Evolutionary conservation across 1,140 invertebrate species (phyloP), one percentile per base, ranked within the genome.

Genomic region (Papilio glaucus): DNA sequence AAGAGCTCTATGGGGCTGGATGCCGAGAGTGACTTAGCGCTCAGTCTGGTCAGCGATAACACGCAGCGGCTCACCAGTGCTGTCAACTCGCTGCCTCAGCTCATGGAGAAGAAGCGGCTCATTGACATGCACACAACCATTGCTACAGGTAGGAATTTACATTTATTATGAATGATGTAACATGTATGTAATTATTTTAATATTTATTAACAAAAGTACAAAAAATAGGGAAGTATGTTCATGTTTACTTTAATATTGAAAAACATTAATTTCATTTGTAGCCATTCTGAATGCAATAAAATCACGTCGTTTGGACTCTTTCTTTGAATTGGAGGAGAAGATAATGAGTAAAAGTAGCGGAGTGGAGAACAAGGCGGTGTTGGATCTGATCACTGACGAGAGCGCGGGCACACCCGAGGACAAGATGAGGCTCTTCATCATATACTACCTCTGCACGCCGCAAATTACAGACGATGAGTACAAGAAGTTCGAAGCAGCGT

Each of bases 91-190:
- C 94, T 99, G 76, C 99, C 99, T 13, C 98, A 99, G 89, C 94
- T 99, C 4, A 94, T 99, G 83, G 98, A 99, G 93, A 99, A 98
- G 94, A 99, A 99, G 90, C 94, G 98, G 61, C 94, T 99, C 7
- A 99, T 99, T 80, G 99, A 99, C 88, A 98, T 99, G 96, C 99
- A 99, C 89, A 99, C 98, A 10, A 99, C 98, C 74, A 97, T 99
- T 79, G 99, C 99, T 8, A 99, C 98, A 78, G 96, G 96, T 95
- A 92, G 83, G 69, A n/a, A 33, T 33, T 2, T 6, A 33, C 6
- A 33, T 33, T 33, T 33, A 33, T 33, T 33, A 6, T 33, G 29
- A 33, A 33, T 3, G 2, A 33, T 33, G 6, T 33, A 33, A 33
- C 6, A 33, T 33, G 29, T 6, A 3, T 33, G 2, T 33, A 33